These are phyloP conservation scores for Thyatira batis DNA, from an alignment of 2,888 invertebrate genomes.

Conservation along the genomic window DNA sequence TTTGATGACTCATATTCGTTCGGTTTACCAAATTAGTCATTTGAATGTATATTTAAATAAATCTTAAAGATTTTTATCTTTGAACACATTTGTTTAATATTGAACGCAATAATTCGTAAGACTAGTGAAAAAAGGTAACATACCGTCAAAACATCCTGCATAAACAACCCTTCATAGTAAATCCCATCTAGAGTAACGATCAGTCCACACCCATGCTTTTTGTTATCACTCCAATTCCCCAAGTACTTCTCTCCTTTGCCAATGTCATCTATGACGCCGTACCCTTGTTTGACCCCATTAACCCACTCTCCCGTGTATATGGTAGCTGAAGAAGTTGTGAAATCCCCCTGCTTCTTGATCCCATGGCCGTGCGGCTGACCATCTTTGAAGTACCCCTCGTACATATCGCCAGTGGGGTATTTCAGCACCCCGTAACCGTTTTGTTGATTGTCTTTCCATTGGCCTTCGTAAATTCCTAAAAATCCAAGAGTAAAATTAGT, in stretches of 20 bases:
- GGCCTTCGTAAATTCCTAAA: slow-evolving; percentile 88
- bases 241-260: slow-evolving; percentile 94
- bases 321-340: slow-evolving; percentile 87
- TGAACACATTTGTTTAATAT: too few relatives aligned
- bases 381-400: slow-evolving; percentile 93
- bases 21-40: too few relatives aligned
- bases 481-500: slow-evolving; percentile 11
- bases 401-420: slow-evolving; percentile 89
- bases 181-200: slow-evolving; percentile 95
- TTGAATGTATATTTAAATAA: too few relatives aligned
- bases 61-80: neutral
- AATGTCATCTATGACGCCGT: slow-evolving; percentile 94
- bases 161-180: slow-evolving; percentile 94
- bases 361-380: slow-evolving; percentile 93
- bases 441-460: slow-evolving; percentile 91
- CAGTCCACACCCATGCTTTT: slow-evolving; percentile 91
- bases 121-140: too few relatives aligned
- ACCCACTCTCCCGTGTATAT: slow-evolving; percentile 96
- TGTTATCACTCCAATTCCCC: slow-evolving; percentile 93
- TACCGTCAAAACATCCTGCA: slow-evolving; percentile 89
- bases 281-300: slow-evolving; percentile 89
- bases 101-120: too few relatives aligned
- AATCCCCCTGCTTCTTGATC: slow-evolving; percentile 89
- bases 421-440: slow-evolving; percentile 90
- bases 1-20: neutral